Evolutionary conservation across 1,140 invertebrate genomes (phyloP).

Genomic region (Zaprionus capensis): DNA sequence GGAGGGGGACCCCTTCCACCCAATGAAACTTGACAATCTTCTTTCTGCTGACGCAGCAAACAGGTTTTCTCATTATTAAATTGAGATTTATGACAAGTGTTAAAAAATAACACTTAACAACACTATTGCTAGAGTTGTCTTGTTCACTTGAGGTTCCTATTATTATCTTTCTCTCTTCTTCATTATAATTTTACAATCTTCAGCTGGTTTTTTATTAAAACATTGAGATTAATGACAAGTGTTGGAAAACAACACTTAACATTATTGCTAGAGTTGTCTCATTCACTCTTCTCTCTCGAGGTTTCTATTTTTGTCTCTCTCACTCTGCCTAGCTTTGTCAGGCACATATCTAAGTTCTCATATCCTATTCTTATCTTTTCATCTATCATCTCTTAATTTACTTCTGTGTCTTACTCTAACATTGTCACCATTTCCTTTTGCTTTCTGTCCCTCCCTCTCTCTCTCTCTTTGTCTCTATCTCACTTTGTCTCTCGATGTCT

Average conservation of each 20-base stretch:
- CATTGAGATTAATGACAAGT: conserved; percentile 64
- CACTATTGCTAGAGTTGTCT: background rate
- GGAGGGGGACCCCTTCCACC: background rate
- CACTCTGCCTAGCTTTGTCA: no score
- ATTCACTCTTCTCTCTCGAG: no score
- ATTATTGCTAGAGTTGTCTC: background rate
- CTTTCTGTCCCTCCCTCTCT: no score
- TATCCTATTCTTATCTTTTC: no score
- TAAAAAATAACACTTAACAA: conserved; percentile 36
- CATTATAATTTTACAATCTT: background rate
- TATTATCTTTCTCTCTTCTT: background rate
- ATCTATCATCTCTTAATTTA: no score
- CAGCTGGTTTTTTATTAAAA: conserved; percentile 38
- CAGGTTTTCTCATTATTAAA: conserved; percentile 53
- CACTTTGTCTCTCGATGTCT: background rate
- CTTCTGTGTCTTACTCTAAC: no score
- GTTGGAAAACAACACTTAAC: conserved; percentile 35
- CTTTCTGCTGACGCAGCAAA: conserved; percentile 1
- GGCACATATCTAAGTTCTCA: no score
- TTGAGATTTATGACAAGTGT: conserved; percentile 66
- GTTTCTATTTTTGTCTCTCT: background rate
- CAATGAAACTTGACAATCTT: background rate
- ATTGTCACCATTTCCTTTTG: no score
- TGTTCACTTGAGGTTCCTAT: background rate
- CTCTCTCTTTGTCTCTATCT: background rate